Conservation (phyloP, 2,888 invertebrate species). For the Melikaiella ostensackeni region DNA sequence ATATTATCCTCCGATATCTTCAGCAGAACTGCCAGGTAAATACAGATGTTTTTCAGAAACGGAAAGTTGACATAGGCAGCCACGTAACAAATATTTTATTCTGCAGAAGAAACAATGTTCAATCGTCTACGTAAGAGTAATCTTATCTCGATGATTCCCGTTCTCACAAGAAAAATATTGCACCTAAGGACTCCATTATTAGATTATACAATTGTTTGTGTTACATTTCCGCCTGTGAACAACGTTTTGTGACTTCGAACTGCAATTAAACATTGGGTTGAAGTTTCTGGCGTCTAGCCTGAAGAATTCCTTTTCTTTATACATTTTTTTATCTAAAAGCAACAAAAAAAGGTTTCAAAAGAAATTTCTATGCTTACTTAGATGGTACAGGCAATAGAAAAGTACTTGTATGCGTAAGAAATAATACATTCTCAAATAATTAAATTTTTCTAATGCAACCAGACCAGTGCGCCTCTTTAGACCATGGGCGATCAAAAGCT, state of each 20-base stretch:
- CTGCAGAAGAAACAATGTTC: conserved; percentile 20
- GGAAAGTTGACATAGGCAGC: conserved; percentile 26
- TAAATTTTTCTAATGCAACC: too few species aligned
- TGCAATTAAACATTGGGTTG: background rate
- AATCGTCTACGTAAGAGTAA: conserved; percentile 15
- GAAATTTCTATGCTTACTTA: too few species aligned
- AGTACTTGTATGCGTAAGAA: too few species aligned
- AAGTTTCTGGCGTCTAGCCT: too few species aligned
- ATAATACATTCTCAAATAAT: too few species aligned
- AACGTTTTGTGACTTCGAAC: background rate
- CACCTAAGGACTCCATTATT: conserved; percentile 11
- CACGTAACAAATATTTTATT: conserved; percentile 8
- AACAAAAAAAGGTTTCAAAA: too few species aligned
- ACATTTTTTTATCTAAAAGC: too few species aligned
- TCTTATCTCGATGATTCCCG: conserved; percentile 31
- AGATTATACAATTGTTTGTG: conserved; percentile 8
- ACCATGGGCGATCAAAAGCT: too few species aligned
- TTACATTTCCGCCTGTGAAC: background rate
- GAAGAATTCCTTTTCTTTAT: too few species aligned
- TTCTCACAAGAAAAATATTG: conserved; percentile 28
- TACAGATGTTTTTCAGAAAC: conserved; percentile 19
- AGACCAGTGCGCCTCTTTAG: too few species aligned
- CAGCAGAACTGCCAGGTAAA: background rate
- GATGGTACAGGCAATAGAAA: too few species aligned
- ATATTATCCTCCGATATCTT: background rate